These are phyloP conservation scores for Lypha dubia DNA, from an alignment of 2,888 invertebrate species.

Conservation along the genomic window DNA sequence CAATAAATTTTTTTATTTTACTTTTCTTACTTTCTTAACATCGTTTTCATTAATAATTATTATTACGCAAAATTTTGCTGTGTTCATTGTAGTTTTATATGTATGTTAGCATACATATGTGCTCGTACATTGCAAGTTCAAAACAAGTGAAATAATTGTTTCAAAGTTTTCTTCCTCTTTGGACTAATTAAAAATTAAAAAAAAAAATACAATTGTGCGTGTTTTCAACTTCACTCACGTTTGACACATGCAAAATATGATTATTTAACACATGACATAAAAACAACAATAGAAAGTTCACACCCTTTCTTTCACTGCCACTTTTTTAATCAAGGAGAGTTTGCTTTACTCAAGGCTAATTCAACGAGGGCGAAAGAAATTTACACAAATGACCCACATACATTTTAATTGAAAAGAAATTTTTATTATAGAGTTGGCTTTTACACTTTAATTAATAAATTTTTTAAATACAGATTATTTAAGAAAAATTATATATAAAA, in stretches of 20 bases:
- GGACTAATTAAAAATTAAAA: slow-evolving; percentile 62
- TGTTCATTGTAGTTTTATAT: not conserved
- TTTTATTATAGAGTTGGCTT: not conserved
- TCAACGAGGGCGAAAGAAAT: not conserved
- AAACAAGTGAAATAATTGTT: not conserved
- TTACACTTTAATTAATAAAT: not conserved
- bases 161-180: not conserved
- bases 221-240: slow-evolving; percentile 15
- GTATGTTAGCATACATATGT: not conserved
- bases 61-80: not conserved
- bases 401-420: not conserved
- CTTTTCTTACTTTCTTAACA: not conserved
- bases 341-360: not conserved
- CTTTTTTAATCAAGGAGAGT: not conserved
- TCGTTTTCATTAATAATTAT: not conserved
- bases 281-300: not conserved
- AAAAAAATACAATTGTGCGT: slow-evolving; percentile 25
- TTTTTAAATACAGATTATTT: not conserved
- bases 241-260: slow-evolving; percentile 18
- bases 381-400: not conserved
- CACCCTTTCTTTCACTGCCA: not conserved
- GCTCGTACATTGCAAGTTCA: not conserved
- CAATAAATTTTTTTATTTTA: too few relatives aligned
- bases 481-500: too few relatives aligned
- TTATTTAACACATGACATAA: slow-evolving; percentile 27